Evolutionary conservation across 2,797 vertebrate species (phyloP).

Genomic region (Mallotus villosus): DNA sequence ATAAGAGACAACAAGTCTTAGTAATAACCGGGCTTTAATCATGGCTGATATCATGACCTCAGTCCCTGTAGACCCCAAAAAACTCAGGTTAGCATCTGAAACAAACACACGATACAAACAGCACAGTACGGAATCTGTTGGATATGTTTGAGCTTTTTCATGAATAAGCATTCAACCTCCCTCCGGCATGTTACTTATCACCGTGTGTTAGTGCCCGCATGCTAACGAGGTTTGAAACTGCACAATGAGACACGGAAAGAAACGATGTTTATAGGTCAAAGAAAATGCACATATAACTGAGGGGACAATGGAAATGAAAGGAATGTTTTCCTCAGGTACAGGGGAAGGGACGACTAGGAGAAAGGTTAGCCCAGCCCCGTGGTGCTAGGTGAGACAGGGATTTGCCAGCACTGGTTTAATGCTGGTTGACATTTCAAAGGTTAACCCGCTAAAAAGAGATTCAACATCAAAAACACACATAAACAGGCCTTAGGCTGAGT

Average conservation of each 20-base stretch:
- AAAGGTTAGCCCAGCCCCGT: slow-evolving; percentile 73
- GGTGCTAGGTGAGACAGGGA: slow-evolving; percentile 66
- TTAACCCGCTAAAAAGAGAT: slow-evolving; percentile 81
- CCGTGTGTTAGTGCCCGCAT: neutral
- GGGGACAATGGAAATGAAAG: slow-evolving; percentile 20
- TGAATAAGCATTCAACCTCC: neutral
- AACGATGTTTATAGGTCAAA: slow-evolving; percentile 3
- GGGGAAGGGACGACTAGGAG: slow-evolving; percentile 31
- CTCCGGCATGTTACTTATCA: slow-evolving; percentile 6
- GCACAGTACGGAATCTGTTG: neutral
- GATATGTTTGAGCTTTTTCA: neutral
- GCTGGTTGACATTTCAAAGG: slow-evolving; percentile 83
- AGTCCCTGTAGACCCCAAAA: slow-evolving; percentile 49
- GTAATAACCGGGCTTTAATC: slow-evolving; percentile 63
- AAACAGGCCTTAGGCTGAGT: slow-evolving; percentile 70
- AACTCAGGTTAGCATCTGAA: slow-evolving; percentile 43
- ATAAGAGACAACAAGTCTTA: slow-evolving; percentile 4
- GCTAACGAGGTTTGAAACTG: neutral
- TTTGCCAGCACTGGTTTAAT: slow-evolving; percentile 69
- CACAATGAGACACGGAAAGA: neutral
- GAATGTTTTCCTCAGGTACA: slow-evolving; percentile 35
- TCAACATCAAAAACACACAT: slow-evolving; percentile 70
- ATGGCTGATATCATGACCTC: slow-evolving; percentile 59
- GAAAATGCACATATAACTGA: neutral
- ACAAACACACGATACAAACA: slow-evolving; percentile 3